Conservation (phyloP, 2,113 vertebrate genomes). For the Stercorarius parasiticus region DNA sequence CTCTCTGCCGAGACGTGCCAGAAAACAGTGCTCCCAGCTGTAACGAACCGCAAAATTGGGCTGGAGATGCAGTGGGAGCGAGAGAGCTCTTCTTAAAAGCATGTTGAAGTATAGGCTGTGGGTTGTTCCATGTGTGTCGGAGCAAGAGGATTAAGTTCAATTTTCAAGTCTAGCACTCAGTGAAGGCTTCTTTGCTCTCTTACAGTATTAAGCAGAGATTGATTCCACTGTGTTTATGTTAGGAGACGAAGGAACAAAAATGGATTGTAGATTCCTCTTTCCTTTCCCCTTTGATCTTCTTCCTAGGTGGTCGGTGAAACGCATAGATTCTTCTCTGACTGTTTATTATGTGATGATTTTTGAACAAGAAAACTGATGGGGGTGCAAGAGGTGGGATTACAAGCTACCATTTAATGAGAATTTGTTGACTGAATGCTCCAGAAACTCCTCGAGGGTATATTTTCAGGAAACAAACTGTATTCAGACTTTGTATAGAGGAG, state of each 20-base stretch:
- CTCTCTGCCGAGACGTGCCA: not conserved
- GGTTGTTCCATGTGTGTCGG: not conserved
- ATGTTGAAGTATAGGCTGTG: not conserved
- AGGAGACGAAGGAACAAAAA: not conserved
- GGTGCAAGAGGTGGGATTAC: not conserved
- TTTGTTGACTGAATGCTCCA: not conserved
- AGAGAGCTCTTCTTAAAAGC: not conserved
- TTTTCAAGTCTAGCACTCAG: not conserved
- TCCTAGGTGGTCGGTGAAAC: not conserved
- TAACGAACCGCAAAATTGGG: not conserved
- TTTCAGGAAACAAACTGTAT: constrained; percentile 3
- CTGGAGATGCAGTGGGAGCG: not conserved
- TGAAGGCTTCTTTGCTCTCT: constrained; percentile 18
- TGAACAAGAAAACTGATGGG: not conserved
- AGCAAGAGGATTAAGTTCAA: constrained; percentile 31
- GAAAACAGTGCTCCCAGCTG: not conserved
- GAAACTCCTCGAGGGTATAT: not conserved
- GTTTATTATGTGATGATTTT: constrained; percentile 7
- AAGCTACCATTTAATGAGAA: not conserved
- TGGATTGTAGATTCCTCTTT: not conserved
- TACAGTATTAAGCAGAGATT: not conserved
- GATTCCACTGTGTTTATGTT: not conserved
- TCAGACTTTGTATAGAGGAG: not conserved
- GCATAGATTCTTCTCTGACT: not conserved
- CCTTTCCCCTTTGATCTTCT: constrained; percentile 10